Evolutionary conservation across 1,140 invertebrate genomes (phyloP).

Genomic region (Patella vulgata): DNA sequence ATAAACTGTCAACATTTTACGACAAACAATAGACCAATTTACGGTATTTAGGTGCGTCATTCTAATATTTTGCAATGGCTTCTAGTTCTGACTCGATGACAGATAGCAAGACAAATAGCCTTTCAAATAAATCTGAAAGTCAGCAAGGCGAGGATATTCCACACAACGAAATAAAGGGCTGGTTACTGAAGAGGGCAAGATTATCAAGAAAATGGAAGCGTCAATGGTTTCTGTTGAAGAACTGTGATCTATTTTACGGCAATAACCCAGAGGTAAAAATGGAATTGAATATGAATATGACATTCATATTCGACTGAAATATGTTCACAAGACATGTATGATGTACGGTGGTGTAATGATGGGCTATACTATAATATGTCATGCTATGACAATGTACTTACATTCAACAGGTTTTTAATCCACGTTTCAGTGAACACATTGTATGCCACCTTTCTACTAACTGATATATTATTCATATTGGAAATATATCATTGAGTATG

Average conservation of each 20-base stretch:
- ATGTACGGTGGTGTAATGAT: too few species aligned
- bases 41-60: slow-evolving; percentile 28
- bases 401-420: too few species aligned
- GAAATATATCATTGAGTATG: too few species aligned
- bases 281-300: too few species aligned
- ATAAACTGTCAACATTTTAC: slow-evolving; percentile 24
- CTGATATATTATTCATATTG: too few species aligned
- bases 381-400: too few species aligned
- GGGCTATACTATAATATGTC: too few species aligned
- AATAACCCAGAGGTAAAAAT: slow-evolving; percentile 52
- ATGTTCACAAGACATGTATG: too few species aligned
- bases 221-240: slow-evolving; percentile 60
- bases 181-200: slow-evolving; percentile 36
- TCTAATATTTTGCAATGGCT: slow-evolving; percentile 39
- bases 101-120: slow-evolving; percentile 53
- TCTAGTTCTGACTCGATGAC: slow-evolving; percentile 48
- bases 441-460: too few species aligned
- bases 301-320: slow-evolving; percentile 1
- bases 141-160: slow-evolving; percentile 48
- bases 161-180: slow-evolving; percentile 51
- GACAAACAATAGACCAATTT: slow-evolving; percentile 33
- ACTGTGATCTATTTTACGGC: slow-evolving; percentile 58
- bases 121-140: slow-evolving; percentile 49
- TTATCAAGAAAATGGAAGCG: slow-evolving; percentile 56
- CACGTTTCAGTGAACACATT: too few species aligned